A percentile compares a stretch with the other conserved stretches of the same genome.
phyloP scores from a whole-genome alignment of 2,113 vertebrate genomes.

The Anarhynchus alexandrinus region DNA sequence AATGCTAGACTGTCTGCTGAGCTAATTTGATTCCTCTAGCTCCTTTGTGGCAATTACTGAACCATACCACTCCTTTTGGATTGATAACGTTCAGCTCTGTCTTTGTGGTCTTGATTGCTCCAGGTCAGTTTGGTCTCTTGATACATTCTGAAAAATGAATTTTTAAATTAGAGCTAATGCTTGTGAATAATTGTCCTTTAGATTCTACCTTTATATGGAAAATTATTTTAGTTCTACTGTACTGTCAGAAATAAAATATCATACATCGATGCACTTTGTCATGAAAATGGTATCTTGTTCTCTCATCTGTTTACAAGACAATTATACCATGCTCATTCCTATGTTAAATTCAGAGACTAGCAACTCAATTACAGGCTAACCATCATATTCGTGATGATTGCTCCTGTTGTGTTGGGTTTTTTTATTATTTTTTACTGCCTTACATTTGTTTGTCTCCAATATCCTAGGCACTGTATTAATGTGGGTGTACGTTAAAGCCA shows the following conservation, averaged over 20 bases:
- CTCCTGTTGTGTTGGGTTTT: accelerated
- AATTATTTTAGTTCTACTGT: background rate
- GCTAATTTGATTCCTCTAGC: background rate
- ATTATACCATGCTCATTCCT: background rate
- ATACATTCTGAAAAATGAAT: background rate
- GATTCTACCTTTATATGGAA: background rate
- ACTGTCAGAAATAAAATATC: background rate
- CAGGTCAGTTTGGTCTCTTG: background rate
- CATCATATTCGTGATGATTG: background rate
- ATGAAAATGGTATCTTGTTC: background rate
- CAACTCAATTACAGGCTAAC: background rate
- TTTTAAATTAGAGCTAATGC: background rate
- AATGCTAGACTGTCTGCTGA: background rate
- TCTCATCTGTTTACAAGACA: background rate
- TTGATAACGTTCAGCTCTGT: background rate
- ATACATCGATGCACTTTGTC: background rate
- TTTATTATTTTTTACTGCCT: background rate
- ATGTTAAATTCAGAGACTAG: background rate
- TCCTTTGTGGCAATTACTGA: background rate
- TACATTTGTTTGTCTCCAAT: background rate
- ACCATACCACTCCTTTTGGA: background rate
- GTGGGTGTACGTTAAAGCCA: background rate
- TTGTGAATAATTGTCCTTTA: background rate
- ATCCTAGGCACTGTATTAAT: background rate
- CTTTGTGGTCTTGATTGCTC: background rate